phyloP scores from a whole-genome alignment of 2,888 invertebrate genomes.

The Cosmorhoe ocellata region DNA sequence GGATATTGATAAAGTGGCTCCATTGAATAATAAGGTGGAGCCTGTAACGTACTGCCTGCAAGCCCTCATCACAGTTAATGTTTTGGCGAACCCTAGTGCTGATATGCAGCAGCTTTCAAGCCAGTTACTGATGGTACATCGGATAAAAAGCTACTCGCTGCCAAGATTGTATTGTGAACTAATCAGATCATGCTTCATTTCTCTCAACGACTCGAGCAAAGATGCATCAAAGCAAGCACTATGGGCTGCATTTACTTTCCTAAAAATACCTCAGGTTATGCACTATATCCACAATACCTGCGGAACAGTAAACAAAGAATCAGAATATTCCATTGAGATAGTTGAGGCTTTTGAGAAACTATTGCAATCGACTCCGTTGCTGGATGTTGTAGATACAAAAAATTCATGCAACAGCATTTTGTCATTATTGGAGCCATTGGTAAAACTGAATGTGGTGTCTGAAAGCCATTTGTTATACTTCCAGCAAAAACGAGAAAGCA shows the following conservation, averaged over 20 bases:
- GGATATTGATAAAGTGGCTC: slow-evolving; percentile 84
- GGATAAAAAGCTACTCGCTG: slow-evolving; percentile 91
- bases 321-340: slow-evolving; percentile 88
- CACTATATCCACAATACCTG: slow-evolving; percentile 85
- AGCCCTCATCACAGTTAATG: slow-evolving; percentile 91
- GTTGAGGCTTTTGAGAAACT: slow-evolving; percentile 92
- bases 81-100: slow-evolving; percentile 92
- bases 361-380: slow-evolving; percentile 90
- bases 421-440: slow-evolving; percentile 90
- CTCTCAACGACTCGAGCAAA: slow-evolving; percentile 92
- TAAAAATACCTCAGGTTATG: slow-evolving; percentile 93
- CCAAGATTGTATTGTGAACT: slow-evolving; percentile 93
- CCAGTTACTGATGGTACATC: slow-evolving; percentile 92
- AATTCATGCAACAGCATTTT: slow-evolving; percentile 94
- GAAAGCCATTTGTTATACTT: slow-evolving; percentile 90
- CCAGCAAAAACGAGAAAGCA: slow-evolving; percentile 82
- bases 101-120: slow-evolving; percentile 91
- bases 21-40: slow-evolving; percentile 81
- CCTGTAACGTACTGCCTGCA: slow-evolving; percentile 89
- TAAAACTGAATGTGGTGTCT: slow-evolving; percentile 89
- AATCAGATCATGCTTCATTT: slow-evolving; percentile 93
- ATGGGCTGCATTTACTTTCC: slow-evolving; percentile 97
- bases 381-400: slow-evolving; percentile 95
- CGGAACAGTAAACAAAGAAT: slow-evolving; percentile 80
- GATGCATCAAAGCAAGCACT: slow-evolving; percentile 91